Conservation (phyloP, 2,797 vertebrate species). For the Rhabdophis nuchalis region DNA sequence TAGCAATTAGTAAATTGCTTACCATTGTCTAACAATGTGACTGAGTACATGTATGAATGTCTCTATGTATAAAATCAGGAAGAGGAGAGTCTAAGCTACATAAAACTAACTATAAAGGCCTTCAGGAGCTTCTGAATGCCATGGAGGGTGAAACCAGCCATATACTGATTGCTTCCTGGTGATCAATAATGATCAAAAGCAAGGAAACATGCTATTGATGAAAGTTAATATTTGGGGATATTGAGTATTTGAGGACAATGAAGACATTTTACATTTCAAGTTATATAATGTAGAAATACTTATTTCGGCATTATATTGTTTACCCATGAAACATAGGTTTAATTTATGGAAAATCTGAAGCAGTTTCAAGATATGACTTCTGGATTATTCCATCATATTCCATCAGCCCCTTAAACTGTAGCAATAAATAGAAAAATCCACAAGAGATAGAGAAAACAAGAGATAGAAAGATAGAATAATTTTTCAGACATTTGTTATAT, state of each 20-base stretch:
- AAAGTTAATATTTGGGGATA: neutral
- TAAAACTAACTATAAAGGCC: neutral
- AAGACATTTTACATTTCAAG: neutral
- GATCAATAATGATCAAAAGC: neutral
- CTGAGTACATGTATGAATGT: neutral
- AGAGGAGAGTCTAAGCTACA: neutral
- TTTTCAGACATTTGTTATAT: neutral
- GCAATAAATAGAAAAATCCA: neutral
- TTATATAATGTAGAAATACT: neutral
- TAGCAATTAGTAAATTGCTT: neutral
- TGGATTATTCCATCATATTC: neutral
- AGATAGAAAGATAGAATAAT: neutral
- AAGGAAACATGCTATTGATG: neutral
- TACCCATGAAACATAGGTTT: neutral
- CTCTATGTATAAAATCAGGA: neutral
- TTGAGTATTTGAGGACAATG: neutral
- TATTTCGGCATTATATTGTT: neutral
- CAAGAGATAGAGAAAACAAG: neutral
- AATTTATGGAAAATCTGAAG: slow-evolving; percentile 13
- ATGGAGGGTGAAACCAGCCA: neutral
- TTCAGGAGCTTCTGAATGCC: neutral
- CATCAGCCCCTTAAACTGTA: neutral
- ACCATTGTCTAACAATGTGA: neutral
- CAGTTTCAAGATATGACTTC: neutral
- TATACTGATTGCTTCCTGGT: neutral